Evolutionary conservation across 1,140 invertebrate species (phyloP).

Genomic region (Daktulosphaira vitifoliae): DNA sequence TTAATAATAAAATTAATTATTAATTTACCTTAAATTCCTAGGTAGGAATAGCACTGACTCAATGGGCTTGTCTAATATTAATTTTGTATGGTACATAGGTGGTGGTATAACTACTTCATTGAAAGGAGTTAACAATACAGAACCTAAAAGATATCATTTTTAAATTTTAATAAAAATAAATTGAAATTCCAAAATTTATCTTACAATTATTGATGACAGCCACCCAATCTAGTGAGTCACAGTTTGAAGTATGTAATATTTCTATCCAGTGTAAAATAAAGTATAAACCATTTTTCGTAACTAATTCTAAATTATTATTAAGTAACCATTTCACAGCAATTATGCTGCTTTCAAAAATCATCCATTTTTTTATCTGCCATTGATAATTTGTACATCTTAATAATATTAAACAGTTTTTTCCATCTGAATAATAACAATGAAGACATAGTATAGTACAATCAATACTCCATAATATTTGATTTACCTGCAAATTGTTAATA

Average conservation of each 20-base stretch:
- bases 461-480: constrained; percentile 19
- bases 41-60: constrained; percentile 10
- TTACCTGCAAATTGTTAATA: neutral
- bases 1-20: no score
- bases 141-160: constrained; percentile 41
- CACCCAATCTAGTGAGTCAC: constrained; percentile 16
- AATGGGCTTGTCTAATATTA: constrained; percentile 7
- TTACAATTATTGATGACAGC: constrained; percentile 24
- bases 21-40: constrained; percentile 8
- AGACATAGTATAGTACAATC: constrained; percentile 33
- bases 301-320: constrained; percentile 13
- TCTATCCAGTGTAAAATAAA: neutral
- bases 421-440: constrained; percentile 30
- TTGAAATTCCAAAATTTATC: neutral
- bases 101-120: constrained; percentile 50
- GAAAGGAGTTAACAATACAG: constrained; percentile 51
- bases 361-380: constrained; percentile 27
- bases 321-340: constrained; percentile 17
- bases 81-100: constrained; percentile 46
- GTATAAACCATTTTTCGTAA: neutral
- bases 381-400: constrained; percentile 11
- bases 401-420: constrained; percentile 8
- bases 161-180: neutral
- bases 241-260: constrained; percentile 10
- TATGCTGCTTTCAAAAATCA: neutral